Conservation (phyloP, 1,140 invertebrate genomes). For the Neodiprion pinetum region DNA sequence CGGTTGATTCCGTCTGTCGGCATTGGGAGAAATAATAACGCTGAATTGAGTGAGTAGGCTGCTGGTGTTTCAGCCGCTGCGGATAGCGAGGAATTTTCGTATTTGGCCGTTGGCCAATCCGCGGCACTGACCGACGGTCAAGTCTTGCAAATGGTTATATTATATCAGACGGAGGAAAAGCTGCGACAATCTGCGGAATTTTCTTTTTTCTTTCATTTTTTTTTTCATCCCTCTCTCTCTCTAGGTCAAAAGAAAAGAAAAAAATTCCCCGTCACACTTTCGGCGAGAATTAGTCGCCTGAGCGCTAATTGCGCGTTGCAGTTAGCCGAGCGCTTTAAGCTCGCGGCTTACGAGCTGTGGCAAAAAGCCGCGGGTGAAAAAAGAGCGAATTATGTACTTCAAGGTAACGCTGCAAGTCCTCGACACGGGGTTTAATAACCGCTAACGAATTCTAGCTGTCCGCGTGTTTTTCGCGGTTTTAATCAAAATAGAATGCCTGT, state of each 20-base stretch:
- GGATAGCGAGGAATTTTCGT: neutral
- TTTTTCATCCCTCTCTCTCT: neutral
- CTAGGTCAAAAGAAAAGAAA: neutral
- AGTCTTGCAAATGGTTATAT: neutral
- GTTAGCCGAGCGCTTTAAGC: too few species aligned
- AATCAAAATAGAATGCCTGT: neutral
- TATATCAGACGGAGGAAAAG: neutral
- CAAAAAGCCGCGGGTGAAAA: too few species aligned
- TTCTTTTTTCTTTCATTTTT: neutral
- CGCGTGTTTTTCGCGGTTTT: neutral
- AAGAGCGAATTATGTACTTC: too few species aligned
- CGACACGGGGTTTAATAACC: neutral
- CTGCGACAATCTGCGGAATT: neutral
- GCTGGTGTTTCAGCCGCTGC: neutral
- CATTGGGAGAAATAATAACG: neutral
- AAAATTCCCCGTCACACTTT: too few species aligned
- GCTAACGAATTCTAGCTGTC: neutral
- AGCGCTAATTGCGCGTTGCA: neutral
- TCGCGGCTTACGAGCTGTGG: too few species aligned
- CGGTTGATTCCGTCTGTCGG: neutral
- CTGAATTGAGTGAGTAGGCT: neutral
- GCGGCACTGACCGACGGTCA: constrained; percentile 6
- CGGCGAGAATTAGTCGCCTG: too few species aligned
- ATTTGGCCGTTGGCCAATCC: neutral
- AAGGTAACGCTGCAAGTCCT: neutral